phyloP scores from a whole-genome alignment of 2,113 vertebrate genomes.

The Beaufortia kweichowensis region DNA sequence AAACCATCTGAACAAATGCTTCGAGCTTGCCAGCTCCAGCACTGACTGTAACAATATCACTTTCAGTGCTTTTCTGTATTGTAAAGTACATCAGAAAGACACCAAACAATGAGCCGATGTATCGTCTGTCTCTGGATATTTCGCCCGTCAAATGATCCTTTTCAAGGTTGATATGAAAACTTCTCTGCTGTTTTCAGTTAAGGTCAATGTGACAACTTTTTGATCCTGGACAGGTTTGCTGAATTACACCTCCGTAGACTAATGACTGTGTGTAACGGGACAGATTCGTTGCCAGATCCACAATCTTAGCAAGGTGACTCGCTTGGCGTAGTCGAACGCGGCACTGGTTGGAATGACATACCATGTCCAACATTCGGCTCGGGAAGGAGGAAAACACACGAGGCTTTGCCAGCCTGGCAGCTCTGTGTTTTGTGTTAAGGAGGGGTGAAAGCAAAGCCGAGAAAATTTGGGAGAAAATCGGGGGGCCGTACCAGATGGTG shows the following conservation, averaged over 20 bases:
- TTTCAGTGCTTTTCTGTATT: constrained; percentile 49
- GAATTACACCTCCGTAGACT: constrained; percentile 28
- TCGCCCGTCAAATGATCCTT: constrained; percentile 12
- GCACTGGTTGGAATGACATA: constrained; percentile 47
- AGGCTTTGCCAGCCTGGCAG: constrained; percentile 42
- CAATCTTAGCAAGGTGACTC: constrained; percentile 50
- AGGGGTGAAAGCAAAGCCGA: constrained; percentile 58
- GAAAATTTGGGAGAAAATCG: constrained; percentile 49
- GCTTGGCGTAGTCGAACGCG: constrained; percentile 43
- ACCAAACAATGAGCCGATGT: constrained; percentile 47
- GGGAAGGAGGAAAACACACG: background rate
- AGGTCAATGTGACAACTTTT: constrained; percentile 35
- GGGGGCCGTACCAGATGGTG: constrained; percentile 58
- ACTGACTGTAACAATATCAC: constrained; percentile 42
- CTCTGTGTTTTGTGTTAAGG: constrained; percentile 42
- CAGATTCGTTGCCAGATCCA: constrained; percentile 45
- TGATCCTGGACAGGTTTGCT: background rate
- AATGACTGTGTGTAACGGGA: constrained; percentile 30
- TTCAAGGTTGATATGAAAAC: constrained; percentile 29
- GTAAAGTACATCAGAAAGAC: constrained; percentile 54
- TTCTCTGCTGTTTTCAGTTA: constrained; percentile 1
- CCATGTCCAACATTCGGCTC: constrained; percentile 38
- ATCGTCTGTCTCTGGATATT: constrained; percentile 44
- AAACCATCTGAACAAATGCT: constrained; percentile 49
- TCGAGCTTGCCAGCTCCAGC: constrained; percentile 34